Base-by-base conservation (phyloP, 1,140 invertebrate genomes). In the Atta colombica region DNA sequence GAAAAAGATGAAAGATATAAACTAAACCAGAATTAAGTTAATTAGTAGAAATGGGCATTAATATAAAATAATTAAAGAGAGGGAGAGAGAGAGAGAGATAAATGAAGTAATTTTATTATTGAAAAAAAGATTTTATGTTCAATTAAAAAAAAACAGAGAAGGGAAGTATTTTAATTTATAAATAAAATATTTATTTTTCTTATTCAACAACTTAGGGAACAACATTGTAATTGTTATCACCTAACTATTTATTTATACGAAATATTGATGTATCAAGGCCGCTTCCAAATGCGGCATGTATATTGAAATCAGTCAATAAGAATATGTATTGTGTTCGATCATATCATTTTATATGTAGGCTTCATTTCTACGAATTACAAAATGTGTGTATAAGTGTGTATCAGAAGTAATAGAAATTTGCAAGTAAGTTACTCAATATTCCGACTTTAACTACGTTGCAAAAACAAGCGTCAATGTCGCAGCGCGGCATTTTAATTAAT, bases 171-270 rank as follows among this genome's bases (percentile, higher is more conserved):
- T 53, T 14, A 3, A 63, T 53, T 86, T 86, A 85, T 86, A 55
- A 53, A 88, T 84, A 61, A 87, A 49, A 21, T 8, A 87, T 77
- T 72, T 53, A 60, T 35, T 66, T 61, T 35, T 25, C 3, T 87
- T 69, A 21, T 39, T 28, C 8, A 77, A 25, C 85, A 74, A 55
- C 81, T 55, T 35, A 21, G 16, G 5, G n/a, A 74, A 39, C 35
- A 86, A 45, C 14, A 58, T 21, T 65, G 25, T 58, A 88, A 31
- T 49, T 69, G 35, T 75, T 21, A 58, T 75, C 89, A 89, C 3
- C n/a, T 53, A 75, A 12, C 4, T 49, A 4, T 4, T 39, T 58
- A 28, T 66, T 49, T 51, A 39, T 66, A 78, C 77, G 39, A 0
- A 49, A 16, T 61, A 61, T 45, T 72, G 21, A 12, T 61, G 55